Evolutionary conservation across 2,888 invertebrate genomes (phyloP).

Genomic region (Cephus rjabovi): DNA sequence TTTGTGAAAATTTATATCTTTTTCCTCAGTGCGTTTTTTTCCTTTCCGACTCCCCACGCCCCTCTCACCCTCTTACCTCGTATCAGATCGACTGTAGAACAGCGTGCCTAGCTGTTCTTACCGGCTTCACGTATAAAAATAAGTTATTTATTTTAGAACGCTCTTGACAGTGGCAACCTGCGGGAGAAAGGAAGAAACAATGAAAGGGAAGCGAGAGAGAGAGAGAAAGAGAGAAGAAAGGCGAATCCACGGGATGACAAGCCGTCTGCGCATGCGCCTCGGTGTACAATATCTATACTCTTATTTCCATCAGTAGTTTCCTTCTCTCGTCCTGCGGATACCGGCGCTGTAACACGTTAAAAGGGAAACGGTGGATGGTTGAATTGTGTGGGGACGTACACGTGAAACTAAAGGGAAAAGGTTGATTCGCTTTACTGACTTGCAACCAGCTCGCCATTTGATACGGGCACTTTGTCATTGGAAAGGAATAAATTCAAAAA

Average conservation of each 20-base stretch:
- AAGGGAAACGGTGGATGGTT: not conserved
- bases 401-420: not conserved
- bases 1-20: constrained; percentile 8
- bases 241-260: not conserved
- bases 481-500: not conserved
- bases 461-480: not conserved
- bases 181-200: not conserved
- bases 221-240: not conserved
- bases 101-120: not conserved
- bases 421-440: not conserved
- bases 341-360: not conserved
- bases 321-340: too few relatives aligned
- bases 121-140: constrained; percentile 26
- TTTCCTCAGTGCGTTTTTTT: constrained; percentile 3
- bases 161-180: not conserved
- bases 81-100: not conserved
- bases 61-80: not conserved
- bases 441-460: not conserved
- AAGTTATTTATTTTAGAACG: constrained; percentile 36
- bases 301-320: not conserved
- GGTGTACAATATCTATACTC: not conserved
- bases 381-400: not conserved
- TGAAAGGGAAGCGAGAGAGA: too few relatives aligned
- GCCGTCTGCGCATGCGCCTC: not conserved
- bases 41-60: too few relatives aligned